Conservation (phyloP, 2,797 vertebrate genomes). For the Phataginus tetradactyla region DNA sequence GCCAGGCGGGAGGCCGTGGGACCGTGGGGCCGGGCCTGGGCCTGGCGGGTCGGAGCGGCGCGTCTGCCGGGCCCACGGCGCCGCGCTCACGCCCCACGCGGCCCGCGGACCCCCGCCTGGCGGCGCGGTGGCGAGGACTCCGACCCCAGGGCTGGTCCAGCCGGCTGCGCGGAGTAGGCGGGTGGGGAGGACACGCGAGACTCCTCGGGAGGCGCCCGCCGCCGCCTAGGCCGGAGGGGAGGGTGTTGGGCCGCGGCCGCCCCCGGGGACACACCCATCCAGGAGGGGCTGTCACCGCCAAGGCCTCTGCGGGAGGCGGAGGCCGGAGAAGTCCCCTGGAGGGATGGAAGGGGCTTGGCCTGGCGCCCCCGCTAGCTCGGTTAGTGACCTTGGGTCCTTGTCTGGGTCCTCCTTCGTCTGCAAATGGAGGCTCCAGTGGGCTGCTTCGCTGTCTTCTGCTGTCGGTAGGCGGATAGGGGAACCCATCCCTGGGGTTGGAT, state of each 20-base stretch:
- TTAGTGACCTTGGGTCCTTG: conserved; percentile 21
- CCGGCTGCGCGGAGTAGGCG: background rate
- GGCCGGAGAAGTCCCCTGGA: background rate
- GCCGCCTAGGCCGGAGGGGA: background rate
- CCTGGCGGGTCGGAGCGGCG: background rate
- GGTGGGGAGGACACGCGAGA: background rate
- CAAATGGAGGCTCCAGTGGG: background rate
- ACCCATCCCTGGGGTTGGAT: background rate
- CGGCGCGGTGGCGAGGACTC: background rate
- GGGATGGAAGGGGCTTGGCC: background rate
- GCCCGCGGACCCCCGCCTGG: background rate
- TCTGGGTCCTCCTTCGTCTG: background rate
- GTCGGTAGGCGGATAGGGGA: background rate
- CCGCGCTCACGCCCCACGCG: background rate
- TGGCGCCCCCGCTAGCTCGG: background rate
- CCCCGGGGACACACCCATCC: conserved; percentile 64
- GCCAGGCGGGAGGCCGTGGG: background rate
- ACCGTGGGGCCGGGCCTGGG: background rate
- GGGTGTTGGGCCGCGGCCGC: background rate
- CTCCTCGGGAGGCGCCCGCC: background rate
- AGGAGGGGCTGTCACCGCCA: background rate
- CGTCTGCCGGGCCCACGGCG: background rate
- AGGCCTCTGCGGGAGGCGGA: background rate
- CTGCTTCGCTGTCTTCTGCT: background rate
- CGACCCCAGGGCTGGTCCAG: background rate